Conservation (phyloP, 2,113 vertebrate genomes). For the Poeciliopsis prolifica region DNA sequence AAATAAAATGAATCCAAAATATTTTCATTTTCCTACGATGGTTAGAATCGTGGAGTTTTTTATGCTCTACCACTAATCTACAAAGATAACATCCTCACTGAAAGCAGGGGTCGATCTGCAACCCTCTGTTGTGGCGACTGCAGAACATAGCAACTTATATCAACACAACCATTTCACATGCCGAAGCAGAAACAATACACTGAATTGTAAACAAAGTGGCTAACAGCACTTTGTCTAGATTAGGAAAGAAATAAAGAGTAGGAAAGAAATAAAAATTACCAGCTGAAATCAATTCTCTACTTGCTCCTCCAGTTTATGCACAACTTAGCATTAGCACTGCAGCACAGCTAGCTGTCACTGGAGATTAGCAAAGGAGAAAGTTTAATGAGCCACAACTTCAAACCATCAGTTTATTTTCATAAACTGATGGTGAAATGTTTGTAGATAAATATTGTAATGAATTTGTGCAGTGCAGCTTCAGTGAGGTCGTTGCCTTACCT, state of each 20-base stretch:
- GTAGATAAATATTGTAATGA: not conserved
- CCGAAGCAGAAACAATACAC: not conserved
- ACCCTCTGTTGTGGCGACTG: not conserved
- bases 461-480: not conserved
- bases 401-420: no score
- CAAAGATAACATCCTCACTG: not conserved
- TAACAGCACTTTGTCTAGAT: not conserved
- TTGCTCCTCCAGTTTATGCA: not conserved
- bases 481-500: not conserved
- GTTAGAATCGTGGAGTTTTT: not conserved
- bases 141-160: not conserved
- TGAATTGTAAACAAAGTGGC: not conserved
- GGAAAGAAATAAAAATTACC: not conserved
- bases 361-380: not conserved
- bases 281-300: not conserved
- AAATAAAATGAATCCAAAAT: not conserved
- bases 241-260: not conserved
- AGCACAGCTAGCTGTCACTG: not conserved
- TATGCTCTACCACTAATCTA: not conserved
- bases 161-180: not conserved
- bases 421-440: not conserved
- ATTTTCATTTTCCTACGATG: not conserved
- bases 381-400: not conserved
- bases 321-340: not conserved
- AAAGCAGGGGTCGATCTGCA: not conserved